Evolutionary conservation across 1,140 invertebrate genomes (phyloP), one percentile per base, ranked within the genome.

Genomic region (Drosophila sp.): DNA sequence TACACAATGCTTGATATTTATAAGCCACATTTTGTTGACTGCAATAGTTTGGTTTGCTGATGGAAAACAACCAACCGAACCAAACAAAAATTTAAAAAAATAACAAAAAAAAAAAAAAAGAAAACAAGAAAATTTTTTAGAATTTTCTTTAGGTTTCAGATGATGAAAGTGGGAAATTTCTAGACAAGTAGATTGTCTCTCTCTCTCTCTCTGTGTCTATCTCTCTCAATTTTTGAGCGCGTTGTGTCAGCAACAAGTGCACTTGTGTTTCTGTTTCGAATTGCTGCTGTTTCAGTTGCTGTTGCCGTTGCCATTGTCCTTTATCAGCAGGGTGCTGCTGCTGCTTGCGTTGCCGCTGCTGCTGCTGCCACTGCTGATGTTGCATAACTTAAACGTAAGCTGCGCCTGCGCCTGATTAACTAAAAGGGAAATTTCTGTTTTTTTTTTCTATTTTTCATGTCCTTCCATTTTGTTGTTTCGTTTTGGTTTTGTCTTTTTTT

Each of bases 161-260:
- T 38, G 35, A 38, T 38, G 11, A 23, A 7, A 30, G n/a, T 4
- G 17, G n/a, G 4, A 1, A 29, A 30, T 44, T 33, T 8, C 44
- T 40, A 0, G 58, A 66, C 17, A 38, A 30, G 27, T 41, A 7
- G 27, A 4, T 44, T 35, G 44, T 47, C 3, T 27, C 58, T 44
- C 5, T 30, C 35, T 32, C 2, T 8, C 33, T 17, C 17, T 17
- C 17, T 60, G 35, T 44, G 2, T 7, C 17, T 35, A 50, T 63
- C 23, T 67, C 11, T 41, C 35, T 6, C 10, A 17, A 27, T 55
- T 56, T 66, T 57, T 55, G 33, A 63, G 25, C 44, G 44, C 62
- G 76, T 58, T 73, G 73, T 79, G 77, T 72, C 80, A 89, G 84
- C 84, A 89, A 89, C 84, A 89, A 89, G 84, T 89, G 84, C 74